phyloP scores from a whole-genome alignment of 1,140 invertebrate species.

The Calliphora vicina region DNA sequence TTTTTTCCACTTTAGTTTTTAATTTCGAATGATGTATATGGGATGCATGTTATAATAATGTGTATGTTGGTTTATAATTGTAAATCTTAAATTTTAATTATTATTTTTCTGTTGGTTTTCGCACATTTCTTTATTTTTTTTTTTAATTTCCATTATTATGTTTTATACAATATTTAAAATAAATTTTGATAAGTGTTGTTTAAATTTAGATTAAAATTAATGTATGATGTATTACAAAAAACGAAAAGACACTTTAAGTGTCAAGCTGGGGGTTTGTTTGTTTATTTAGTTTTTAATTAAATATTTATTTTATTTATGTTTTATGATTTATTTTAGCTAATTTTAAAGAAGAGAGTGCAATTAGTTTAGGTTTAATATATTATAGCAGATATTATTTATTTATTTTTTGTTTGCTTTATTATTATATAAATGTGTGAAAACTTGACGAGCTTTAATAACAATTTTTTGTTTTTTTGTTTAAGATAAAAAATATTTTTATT shows the following conservation, averaged over 20 bases:
- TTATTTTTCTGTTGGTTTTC: neutral
- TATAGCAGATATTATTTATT: neutral
- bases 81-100: constrained; percentile 12
- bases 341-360: neutral
- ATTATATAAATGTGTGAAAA: constrained; percentile 35
- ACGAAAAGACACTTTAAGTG: constrained; percentile 9
- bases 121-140: neutral
- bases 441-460: constrained; percentile 21
- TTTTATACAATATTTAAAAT: constrained; percentile 13
- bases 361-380: neutral
- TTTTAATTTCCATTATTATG: too few relatives aligned
- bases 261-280: neutral
- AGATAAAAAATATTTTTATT: constrained; percentile 22
- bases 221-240: neutral
- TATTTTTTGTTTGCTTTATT: neutral
- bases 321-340: neutral
- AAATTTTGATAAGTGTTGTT: neutral
- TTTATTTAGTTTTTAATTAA: neutral
- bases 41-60: constrained; percentile 34
- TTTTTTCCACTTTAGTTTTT: neutral
- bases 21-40: constrained; percentile 37
- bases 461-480: constrained; percentile 16
- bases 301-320: neutral
- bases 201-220: neutral
- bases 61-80: constrained; percentile 12